Evolutionary conservation across 37 sponge, comb jelly and placozoan genomes (phyloP).

Genomic region (Agelas oroides): DNA sequence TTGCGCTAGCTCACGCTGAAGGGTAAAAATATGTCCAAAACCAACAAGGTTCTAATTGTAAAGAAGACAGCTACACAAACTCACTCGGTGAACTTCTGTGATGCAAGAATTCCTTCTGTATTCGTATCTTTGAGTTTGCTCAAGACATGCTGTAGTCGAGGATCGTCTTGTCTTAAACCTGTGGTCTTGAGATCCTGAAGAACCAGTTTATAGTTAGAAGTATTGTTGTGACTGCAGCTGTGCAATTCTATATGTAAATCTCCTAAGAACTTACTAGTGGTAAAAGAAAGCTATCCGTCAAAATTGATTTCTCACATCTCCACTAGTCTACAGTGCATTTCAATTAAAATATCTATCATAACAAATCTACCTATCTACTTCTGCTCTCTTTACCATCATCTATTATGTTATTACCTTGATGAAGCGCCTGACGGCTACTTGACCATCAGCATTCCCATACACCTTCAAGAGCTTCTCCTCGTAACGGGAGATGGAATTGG

Average conservation of each 20-base stretch:
- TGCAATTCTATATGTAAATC: no score
- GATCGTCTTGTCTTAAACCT: constrained; percentile 11
- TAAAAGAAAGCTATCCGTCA: no score
- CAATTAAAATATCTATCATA: no score
- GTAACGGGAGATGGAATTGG: no score
- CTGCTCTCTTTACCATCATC: background rate
- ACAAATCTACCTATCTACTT: no score
- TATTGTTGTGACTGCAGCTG: no score
- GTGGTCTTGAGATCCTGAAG: constrained; percentile 14
- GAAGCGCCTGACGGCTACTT: background rate
- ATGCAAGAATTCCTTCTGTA: background rate
- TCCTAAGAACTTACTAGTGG: no score
- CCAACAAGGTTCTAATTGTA: no score
- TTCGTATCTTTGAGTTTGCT: background rate
- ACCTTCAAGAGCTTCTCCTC: background rate
- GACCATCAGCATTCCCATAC: background rate
- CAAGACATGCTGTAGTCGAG: constrained; percentile 16
- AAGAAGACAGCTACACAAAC: background rate
- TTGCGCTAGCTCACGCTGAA: no score
- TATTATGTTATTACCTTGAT: background rate
- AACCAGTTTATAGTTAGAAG: background rate
- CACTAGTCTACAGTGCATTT: no score
- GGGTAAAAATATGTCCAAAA: no score
- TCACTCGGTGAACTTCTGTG: constrained; percentile 24
- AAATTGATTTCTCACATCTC: no score